phyloP scores from a whole-genome alignment of 2,888 invertebrate species.

The Coenonympha glycerion region DNA sequence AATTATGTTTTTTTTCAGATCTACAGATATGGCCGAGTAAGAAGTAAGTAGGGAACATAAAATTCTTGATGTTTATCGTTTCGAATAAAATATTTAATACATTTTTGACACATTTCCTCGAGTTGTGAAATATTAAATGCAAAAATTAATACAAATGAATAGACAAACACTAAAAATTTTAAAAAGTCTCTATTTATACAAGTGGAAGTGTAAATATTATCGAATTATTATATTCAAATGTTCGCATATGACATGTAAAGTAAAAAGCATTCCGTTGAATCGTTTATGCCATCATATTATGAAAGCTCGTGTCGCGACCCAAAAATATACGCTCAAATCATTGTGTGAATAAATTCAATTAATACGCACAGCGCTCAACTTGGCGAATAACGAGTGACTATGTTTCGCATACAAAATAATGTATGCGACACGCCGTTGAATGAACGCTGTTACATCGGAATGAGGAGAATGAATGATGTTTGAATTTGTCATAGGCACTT shows the following conservation, averaged over 20 bases:
- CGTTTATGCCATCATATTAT: conserved; percentile 12
- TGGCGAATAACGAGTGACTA: conserved; percentile 25
- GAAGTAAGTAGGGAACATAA: no score
- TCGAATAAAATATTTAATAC: no score
- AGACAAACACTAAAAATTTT: no score
- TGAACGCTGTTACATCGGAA: conserved; percentile 8
- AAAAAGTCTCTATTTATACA: no score
- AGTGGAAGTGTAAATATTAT: no score
- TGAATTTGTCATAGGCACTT: conserved; percentile 8
- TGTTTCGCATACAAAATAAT: conserved; percentile 24
- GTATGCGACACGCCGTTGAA: conserved; percentile 17
- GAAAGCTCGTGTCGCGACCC: conserved; percentile 10
- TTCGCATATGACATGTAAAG: background rate
- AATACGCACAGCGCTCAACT: conserved; percentile 27
- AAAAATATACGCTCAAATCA: conserved; percentile 17
- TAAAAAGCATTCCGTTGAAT: background rate
- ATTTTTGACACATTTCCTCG: no score
- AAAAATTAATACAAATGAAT: no score
- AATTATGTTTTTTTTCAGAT: background rate
- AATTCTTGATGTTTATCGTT: no score
- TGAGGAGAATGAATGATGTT: conserved; percentile 8
- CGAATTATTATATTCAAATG: no score
- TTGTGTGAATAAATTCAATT: conserved; percentile 26
- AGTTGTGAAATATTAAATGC: no score
- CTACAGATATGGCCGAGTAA: no score